Conservation (phyloP, 2,113 vertebrate species). For the Tupaia tana region DNA sequence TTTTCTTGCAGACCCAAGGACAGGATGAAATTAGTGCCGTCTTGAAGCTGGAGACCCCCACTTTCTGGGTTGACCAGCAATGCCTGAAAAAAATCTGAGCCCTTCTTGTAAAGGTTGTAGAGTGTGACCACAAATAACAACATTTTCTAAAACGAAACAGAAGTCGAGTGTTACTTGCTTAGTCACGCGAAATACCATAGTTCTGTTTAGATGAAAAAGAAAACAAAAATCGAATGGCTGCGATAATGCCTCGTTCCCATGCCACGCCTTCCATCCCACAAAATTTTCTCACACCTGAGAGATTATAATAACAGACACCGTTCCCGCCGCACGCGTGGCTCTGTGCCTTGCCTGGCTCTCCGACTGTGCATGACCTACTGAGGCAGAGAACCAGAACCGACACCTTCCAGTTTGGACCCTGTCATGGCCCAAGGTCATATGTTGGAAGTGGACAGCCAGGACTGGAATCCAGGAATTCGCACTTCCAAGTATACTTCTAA, state of each 20-base stretch:
- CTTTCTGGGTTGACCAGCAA: slow-evolving; percentile 67
- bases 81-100: slow-evolving; percentile 78
- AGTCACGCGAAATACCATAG: neutral
- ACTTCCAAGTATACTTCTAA: neutral
- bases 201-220: neutral
- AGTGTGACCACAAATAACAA: slow-evolving; percentile 75
- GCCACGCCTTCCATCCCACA: neutral
- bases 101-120: slow-evolving; percentile 80
- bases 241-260: neutral
- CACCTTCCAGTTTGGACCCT: slow-evolving; percentile 24
- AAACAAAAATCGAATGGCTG: neutral
- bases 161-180: slow-evolving; percentile 61
- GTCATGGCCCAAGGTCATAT: slow-evolving; percentile 11
- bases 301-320: neutral
- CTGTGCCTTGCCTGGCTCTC: neutral
- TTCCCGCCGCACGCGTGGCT: slow-evolving; percentile 23
- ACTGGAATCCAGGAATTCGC: slow-evolving; percentile 40
- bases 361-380: neutral
- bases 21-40: slow-evolving; percentile 57
- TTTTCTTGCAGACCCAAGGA: slow-evolving; percentile 81
- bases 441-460: slow-evolving; percentile 35
- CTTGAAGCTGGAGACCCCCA: neutral
- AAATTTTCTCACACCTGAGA: neutral
- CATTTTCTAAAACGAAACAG: slow-evolving; percentile 77
- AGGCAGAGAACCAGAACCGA: neutral